Percentiles rank a stretch among this genome's conserved stretches.
These are phyloP conservation scores for Periophthalmus magnuspinnatus DNA, from an alignment of 2,797 vertebrate genomes.

Conservation along the genomic window DNA sequence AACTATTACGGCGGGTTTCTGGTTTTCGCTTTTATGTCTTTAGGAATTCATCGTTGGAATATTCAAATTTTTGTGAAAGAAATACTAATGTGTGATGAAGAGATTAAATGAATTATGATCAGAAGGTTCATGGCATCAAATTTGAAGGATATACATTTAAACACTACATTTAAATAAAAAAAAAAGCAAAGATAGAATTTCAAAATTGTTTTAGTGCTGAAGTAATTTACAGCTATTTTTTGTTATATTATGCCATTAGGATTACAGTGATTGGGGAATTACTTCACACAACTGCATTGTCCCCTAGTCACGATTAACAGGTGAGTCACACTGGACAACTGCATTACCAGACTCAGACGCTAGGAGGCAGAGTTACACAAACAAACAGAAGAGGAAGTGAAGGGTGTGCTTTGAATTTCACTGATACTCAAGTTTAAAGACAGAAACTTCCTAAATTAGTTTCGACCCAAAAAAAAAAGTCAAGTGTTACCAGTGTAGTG, in stretches of 20 bases:
- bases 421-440: background rate
- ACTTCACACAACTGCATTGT: background rate
- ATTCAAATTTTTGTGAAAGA: too few relatives aligned
- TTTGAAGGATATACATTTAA: background rate
- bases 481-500: conserved; percentile 85
- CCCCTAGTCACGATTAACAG: background rate
- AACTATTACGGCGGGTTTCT: too few relatives aligned
- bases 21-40: too few relatives aligned
- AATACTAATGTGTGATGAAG: background rate
- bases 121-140: background rate
- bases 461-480: background rate
- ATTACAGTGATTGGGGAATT: background rate
- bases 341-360: conserved; percentile 34
- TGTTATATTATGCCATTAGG: background rate
- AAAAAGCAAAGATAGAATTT: background rate
- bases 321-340: background rate
- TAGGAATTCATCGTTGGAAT: too few relatives aligned
- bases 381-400: conserved; percentile 32
- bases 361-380: conserved; percentile 58
- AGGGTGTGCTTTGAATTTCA: conserved; percentile 27
- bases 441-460: background rate
- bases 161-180: background rate
- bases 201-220: background rate
- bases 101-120: background rate
- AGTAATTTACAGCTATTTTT: background rate